A percentile compares a stretch with the other conserved stretches of the same genome.
Conservation (phyloP, 2,888 invertebrate genomes). For the Rhorus exstirpatorius region DNA sequence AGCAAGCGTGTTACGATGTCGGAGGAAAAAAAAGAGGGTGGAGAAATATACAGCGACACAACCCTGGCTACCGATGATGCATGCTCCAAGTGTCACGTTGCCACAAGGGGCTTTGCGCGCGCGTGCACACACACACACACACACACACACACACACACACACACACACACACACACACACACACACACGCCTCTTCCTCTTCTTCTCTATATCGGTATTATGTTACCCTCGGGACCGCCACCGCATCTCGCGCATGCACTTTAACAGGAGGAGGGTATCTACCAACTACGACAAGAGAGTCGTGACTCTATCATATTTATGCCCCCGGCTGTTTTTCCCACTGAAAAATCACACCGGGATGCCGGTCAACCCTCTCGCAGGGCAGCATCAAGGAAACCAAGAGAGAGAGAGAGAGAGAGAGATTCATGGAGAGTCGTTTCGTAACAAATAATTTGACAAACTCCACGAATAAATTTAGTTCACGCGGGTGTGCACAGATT, state of each 20-base stretch:
- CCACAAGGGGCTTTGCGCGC: conserved; percentile 68
- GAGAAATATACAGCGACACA: conserved; percentile 81
- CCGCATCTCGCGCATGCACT: conserved; percentile 51
- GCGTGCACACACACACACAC: too few relatives aligned
- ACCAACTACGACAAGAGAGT: conserved; percentile 68
- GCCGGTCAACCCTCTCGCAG: conserved; percentile 46
- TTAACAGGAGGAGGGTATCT: conserved; percentile 51
- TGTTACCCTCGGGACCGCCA: conserved; percentile 71
- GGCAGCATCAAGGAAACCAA: too few relatives aligned
- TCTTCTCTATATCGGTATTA: conserved; percentile 68
- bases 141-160: too few relatives aligned
- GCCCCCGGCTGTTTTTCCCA: conserved; percentile 73
- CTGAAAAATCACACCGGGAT: conserved; percentile 71
- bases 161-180: too few relatives aligned
- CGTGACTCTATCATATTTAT: conserved; percentile 82
- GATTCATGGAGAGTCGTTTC: too few relatives aligned
- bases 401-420: too few relatives aligned
- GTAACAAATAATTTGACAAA: too few relatives aligned
- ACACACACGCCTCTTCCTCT: not conserved
- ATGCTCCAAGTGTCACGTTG: conserved; percentile 76
- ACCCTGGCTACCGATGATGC: conserved; percentile 83
- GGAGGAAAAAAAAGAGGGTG: conserved; percentile 54
- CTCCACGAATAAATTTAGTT: too few relatives aligned
- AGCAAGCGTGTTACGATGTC: conserved; percentile 60
- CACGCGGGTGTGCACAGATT: too few relatives aligned